Percentiles rank a stretch among this genome's conserved stretches.
phyloP scores from a whole-genome alignment of 2,888 invertebrate genomes.

The Onthophagus sagittarius region DNA sequence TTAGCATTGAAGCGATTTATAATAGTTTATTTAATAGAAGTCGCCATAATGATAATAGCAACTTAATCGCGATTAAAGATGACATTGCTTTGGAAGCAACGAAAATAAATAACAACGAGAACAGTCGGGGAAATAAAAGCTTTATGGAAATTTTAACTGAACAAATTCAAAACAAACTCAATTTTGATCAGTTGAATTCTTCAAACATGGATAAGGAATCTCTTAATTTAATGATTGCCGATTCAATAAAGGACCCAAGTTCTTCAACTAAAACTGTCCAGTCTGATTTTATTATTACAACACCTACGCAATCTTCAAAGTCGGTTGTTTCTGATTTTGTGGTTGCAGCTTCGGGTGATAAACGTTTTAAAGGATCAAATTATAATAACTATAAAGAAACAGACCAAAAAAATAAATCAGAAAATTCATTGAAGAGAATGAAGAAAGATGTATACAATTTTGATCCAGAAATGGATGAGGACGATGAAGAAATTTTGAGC shows the following conservation, averaged over 20 bases:
- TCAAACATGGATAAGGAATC: neutral
- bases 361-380: neutral
- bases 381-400: neutral
- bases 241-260: neutral
- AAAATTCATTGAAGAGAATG: neutral
- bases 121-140: neutral
- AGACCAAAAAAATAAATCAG: neutral
- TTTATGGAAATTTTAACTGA: neutral
- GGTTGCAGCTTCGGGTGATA: neutral
- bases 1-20: neutral
- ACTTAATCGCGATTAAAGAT: neutral
- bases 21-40: neutral
- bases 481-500: neutral
- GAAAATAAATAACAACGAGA: no score
- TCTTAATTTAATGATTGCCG: neutral
- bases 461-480: neutral
- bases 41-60: neutral
- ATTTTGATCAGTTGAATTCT: neutral
- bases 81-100: neutral
- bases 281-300: neutral
- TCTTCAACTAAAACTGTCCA: neutral
- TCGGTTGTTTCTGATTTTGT: neutral
- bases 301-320: neutral
- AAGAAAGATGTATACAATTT: neutral
- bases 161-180: neutral